phyloP scores from a whole-genome alignment of 2,888 invertebrate genomes.

The Petrolisthes cinctipes region DNA sequence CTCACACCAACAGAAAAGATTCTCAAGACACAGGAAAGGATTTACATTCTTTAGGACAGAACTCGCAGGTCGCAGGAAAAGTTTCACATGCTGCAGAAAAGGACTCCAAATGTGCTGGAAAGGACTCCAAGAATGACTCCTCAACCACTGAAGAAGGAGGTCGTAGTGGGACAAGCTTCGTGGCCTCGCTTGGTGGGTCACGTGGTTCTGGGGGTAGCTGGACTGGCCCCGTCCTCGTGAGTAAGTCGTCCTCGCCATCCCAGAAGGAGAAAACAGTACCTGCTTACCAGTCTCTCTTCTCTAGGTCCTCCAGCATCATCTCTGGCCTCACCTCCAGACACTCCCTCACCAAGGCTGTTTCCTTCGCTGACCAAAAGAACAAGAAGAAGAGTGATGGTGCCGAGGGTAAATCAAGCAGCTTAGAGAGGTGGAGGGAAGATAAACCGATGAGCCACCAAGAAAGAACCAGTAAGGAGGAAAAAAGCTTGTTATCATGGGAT shows the following conservation, averaged over 20 bases:
- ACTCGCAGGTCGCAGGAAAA: neutral
- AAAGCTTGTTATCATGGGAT: neutral
- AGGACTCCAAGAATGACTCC: neutral
- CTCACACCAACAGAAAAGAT: neutral
- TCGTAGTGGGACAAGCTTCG: neutral
- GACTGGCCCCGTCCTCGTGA: neutral
- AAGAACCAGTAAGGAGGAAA: conserved; percentile 25
- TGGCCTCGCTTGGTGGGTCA: neutral
- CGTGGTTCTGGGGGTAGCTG: neutral
- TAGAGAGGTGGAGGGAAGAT: conserved; percentile 33
- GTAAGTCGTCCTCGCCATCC: conserved; percentile 21
- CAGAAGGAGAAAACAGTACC: conserved; percentile 17
- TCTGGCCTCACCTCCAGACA: conserved; percentile 58
- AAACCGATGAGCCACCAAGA: neutral
- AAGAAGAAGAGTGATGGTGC: conserved; percentile 29
- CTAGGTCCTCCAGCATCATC: conserved; percentile 57
- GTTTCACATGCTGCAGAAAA: neutral
- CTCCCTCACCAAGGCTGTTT: conserved; percentile 52
- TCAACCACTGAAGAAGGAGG: neutral
- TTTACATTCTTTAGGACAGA: neutral
- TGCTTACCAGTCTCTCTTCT: conserved; percentile 61
- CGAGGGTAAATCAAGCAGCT: conserved; percentile 29
- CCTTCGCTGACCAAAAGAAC: conserved; percentile 51
- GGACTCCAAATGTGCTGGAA: neutral
- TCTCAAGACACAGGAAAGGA: neutral